phyloP scores from a whole-genome alignment of 2,113 vertebrate species.

The Anguilla rostrata region DNA sequence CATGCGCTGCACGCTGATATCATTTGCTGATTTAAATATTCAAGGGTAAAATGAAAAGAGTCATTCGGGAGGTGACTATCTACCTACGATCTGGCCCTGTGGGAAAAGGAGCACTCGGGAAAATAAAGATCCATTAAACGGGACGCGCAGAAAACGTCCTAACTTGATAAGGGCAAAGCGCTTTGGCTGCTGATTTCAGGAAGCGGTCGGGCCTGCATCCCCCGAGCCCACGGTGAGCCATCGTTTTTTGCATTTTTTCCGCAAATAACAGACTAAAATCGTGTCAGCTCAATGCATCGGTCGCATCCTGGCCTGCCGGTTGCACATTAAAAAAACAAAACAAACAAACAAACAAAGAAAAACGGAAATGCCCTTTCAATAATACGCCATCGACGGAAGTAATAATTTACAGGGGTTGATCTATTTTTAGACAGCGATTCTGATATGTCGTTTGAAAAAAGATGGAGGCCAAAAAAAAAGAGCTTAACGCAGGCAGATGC shows the following conservation, averaged over 20 bases:
- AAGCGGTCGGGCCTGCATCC: background rate
- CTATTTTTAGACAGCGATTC: slow-evolving; percentile 68
- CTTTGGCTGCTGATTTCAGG: background rate
- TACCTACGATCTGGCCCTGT: background rate
- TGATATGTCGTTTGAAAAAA: slow-evolving; percentile 58
- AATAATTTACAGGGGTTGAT: slow-evolving; percentile 56
- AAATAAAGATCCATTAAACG: slow-evolving; percentile 16
- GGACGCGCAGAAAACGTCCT: background rate
- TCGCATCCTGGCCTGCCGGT: slow-evolving; percentile 26
- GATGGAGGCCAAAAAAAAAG: slow-evolving; percentile 28
- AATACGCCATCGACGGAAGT: slow-evolving; percentile 52
- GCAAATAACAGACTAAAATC: background rate
- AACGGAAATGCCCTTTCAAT: slow-evolving; percentile 50
- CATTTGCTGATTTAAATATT: slow-evolving; percentile 9
- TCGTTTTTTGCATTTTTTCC: background rate
- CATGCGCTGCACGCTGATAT: background rate
- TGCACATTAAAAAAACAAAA: slow-evolving; percentile 44
- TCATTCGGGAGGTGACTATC: background rate
- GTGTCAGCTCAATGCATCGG: background rate
- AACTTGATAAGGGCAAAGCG: background rate
- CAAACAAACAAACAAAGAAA: background rate
- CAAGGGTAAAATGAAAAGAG: background rate
- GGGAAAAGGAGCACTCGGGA: background rate
- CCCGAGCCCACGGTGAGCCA: background rate
- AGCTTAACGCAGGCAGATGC: slow-evolving; percentile 54